A percentile compares a stretch with the other conserved stretches of the same genome.
phyloP scores from a whole-genome alignment of 2,113 vertebrate species.

The Eulemur rufifrons region DNA sequence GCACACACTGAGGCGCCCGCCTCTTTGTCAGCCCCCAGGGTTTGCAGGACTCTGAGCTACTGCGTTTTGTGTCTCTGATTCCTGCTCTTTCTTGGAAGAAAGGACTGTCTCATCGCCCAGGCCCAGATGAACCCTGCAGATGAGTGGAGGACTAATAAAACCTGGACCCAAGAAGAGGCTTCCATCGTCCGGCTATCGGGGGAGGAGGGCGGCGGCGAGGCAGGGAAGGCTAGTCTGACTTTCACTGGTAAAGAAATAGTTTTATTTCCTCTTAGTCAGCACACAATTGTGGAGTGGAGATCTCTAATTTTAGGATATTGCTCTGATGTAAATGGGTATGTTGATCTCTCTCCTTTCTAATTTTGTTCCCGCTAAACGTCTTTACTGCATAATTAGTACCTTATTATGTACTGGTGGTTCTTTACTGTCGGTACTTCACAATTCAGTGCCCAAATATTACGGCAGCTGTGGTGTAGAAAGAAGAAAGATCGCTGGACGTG shows the following conservation, averaged over 20 bases:
- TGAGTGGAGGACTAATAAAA: background rate
- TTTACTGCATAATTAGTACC: background rate
- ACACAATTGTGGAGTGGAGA: background rate
- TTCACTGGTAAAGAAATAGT: background rate
- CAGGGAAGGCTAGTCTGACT: background rate
- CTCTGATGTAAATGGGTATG: background rate
- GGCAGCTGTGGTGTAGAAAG: background rate
- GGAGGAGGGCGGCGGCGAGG: background rate
- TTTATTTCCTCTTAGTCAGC: background rate
- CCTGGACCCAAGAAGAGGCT: background rate
- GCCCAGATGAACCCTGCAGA: background rate
- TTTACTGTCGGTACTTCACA: background rate
- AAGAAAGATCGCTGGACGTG: background rate
- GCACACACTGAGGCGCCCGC: fast-evolving
- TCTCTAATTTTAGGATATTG: background rate
- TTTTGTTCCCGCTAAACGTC: background rate
- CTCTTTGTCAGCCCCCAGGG: background rate
- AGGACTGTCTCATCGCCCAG: background rate
- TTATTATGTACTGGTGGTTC: background rate
- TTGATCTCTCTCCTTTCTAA: background rate
- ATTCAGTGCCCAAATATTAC: background rate
- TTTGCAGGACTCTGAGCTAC: background rate
- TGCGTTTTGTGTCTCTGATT: background rate
- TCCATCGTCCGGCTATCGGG: background rate
- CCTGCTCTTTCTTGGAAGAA: background rate